Base-by-base conservation (phyloP, 2,797 vertebrate genomes). In the Tympanoctomys barrerae region DNA sequence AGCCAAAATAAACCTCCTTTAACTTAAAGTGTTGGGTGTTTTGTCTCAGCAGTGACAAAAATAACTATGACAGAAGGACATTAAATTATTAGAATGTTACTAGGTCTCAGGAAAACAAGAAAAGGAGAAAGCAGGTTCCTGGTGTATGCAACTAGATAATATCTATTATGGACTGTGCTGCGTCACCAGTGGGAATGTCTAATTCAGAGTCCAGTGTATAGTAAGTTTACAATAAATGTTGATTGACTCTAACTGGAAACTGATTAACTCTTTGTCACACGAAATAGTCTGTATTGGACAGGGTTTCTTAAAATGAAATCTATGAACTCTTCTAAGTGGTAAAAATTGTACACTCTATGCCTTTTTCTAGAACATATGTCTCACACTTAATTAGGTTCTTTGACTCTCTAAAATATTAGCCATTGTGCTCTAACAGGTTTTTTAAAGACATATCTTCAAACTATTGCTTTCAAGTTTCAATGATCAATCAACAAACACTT, bases 371-470 rank as follows among this genome's bases (percentile, higher is more conserved):
- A 21, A 13, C 18, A 64, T 66, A 46, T 90, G 87, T 57, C 21
- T 71, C 36, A 84, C 18, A 66, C 82, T 95, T 87, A 79, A 88
- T 81, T 92, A 62, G 28, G 2, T 42, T 78, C 46, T 59, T 77
- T 80, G 49, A 13, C 24, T 94, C 31, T 22, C 59, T 87, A 28
- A 64, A 87, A 77, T 13, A 81, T 88, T 33, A 84, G 19, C 13
- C 36, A 68, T 83, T 83, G 78, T 75, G 22, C 22, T 91, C 39
- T 78, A 70, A 77, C 4, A 16, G 57, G 22, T 13, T 87, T 36
- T 81, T 81, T 1, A 39, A 89, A 95, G 91, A 64, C 22, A 39
- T 42, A 64, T 62, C 33, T 66, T 36, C 10, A 77, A 92, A 71
- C 5, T 2, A 84, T 82, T 73, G 59, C 42, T 86, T 86, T 1